Percentiles rank a stretch among this genome's conserved stretches.
These are phyloP conservation scores for Abrostola triplasia DNA, from an alignment of 2,888 invertebrate genomes.

Conservation along the genomic window DNA sequence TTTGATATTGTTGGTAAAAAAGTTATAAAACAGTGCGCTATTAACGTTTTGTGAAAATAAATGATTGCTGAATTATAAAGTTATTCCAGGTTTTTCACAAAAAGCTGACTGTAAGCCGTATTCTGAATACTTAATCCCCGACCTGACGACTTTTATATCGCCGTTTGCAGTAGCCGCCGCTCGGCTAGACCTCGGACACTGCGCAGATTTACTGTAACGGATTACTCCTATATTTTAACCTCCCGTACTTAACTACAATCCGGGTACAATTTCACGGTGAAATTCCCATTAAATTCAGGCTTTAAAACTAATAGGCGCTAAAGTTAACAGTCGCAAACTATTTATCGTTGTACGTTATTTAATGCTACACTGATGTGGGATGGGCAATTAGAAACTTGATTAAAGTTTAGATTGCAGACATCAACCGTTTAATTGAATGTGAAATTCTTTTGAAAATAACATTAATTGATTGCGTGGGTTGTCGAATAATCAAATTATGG, in stretches of 20 bases:
- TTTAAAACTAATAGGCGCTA: constrained; percentile 32
- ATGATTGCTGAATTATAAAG: constrained; percentile 29
- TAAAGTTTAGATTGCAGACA: constrained; percentile 52
- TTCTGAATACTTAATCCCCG: constrained; percentile 47
- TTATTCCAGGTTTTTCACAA: constrained; percentile 44
- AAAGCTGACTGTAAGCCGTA: constrained; percentile 44
- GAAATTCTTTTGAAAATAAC: constrained; percentile 28
- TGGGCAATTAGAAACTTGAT: constrained; percentile 51
- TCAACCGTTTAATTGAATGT: constrained; percentile 41
- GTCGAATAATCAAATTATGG: neutral
- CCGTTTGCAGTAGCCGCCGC: constrained; percentile 43
- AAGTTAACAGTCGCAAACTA: constrained; percentile 46
- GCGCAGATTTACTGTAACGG: constrained; percentile 18
- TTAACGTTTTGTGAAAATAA: constrained; percentile 26
- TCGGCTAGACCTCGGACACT: constrained; percentile 5
- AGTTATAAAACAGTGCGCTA: constrained; percentile 9
- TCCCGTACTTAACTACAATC: constrained; percentile 20
- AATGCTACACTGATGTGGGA: constrained; percentile 42
- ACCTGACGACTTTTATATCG: constrained; percentile 49
- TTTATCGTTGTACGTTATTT: constrained; percentile 46
- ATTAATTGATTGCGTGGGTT: constrained; percentile 7
- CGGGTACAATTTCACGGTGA: constrained; percentile 39
- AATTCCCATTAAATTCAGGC: constrained; percentile 34
- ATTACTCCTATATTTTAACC: constrained; percentile 37
- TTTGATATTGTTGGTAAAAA: neutral